Conservation (phyloP, 1,140 invertebrate genomes). For the Atta colombica region DNA sequence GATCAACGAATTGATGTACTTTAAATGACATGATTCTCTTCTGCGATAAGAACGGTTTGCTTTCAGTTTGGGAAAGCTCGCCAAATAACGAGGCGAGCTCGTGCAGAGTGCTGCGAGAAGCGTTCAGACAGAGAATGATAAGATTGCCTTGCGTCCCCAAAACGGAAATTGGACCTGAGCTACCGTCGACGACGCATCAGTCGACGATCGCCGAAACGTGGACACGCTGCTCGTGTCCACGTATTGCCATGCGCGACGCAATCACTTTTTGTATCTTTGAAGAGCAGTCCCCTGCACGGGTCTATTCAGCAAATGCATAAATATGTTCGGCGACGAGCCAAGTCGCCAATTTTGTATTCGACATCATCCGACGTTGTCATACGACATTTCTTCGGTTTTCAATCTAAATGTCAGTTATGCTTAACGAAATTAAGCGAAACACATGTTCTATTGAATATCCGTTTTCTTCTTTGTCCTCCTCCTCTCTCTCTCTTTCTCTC, state of each 20-base stretch:
- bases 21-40: slow-evolving; percentile 77
- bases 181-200: slow-evolving; percentile 50
- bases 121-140: slow-evolving; percentile 75
- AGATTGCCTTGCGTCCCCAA: slow-evolving; percentile 57
- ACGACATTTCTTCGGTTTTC: slow-evolving; percentile 6
- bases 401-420: slow-evolving; percentile 18
- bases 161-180: slow-evolving; percentile 75
- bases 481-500: too few species aligned
- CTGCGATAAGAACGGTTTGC: slow-evolving; percentile 70
- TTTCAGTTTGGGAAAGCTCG: slow-evolving; percentile 64
- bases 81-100: slow-evolving; percentile 66
- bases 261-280: slow-evolving; percentile 31
- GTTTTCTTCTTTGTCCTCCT: background rate
- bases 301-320: slow-evolving; percentile 25
- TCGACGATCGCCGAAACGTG: background rate
- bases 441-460: background rate
- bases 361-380: slow-evolving; percentile 20
- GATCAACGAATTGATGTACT: slow-evolving; percentile 73
- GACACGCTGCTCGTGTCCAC: slow-evolving; percentile 33
- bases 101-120: slow-evolving; percentile 58
- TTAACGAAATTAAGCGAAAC: slow-evolving; percentile 36
- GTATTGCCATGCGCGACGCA: slow-evolving; percentile 1
- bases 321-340: slow-evolving; percentile 34
- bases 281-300: background rate
- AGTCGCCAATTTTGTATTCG: background rate